phyloP scores from a whole-genome alignment of 2,113 vertebrate genomes.

The Bettongia penicillata region DNA sequence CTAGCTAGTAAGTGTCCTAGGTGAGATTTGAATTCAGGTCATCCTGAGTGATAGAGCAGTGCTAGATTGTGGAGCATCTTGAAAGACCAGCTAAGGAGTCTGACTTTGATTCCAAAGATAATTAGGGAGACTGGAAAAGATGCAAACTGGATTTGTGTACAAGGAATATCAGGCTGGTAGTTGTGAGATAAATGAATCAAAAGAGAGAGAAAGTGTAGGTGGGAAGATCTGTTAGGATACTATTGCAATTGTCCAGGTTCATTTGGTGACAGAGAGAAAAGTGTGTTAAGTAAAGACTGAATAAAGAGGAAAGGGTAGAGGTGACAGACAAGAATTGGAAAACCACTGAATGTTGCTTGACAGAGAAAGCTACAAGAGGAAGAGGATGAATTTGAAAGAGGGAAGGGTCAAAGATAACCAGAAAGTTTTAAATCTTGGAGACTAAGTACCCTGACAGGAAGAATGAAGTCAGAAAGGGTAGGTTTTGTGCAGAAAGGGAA shows the following conservation, averaged over 20 bases:
- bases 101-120: neutral
- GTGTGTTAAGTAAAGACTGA: too few species aligned
- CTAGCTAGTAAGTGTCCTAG: neutral
- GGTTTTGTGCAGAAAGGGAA: neutral
- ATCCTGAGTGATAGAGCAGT: neutral
- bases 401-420: neutral
- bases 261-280: neutral
- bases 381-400: neutral
- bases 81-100: neutral
- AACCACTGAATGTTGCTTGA: neutral
- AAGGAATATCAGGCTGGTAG: neutral
- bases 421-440: neutral
- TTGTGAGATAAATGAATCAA: neutral
- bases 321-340: neutral
- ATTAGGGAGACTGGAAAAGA: neutral
- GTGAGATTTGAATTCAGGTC: neutral
- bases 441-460: neutral
- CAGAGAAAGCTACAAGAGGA: neutral
- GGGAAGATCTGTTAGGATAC: neutral
- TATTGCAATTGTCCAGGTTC: neutral
- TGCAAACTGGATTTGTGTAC: neutral
- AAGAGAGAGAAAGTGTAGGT: neutral
- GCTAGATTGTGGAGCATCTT: neutral
- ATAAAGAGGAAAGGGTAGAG: neutral
- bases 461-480: neutral